Evolutionary conservation across 35 echinoderm and acorn worm species (phyloP).

Genomic region (Ophioderma brevispina): DNA sequence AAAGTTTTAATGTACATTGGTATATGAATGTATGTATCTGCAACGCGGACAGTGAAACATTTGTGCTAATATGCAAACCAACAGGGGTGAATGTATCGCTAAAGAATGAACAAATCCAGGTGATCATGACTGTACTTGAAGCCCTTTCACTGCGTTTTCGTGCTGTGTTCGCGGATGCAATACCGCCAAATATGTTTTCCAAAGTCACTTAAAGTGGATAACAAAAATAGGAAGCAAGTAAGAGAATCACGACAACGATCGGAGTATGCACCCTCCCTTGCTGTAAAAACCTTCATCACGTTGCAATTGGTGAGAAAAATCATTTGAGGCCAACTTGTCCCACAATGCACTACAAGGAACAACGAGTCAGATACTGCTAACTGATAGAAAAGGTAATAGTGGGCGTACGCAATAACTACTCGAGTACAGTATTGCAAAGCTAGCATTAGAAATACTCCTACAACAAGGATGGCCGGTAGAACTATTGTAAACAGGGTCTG

Average conservation of each 20-base stretch:
- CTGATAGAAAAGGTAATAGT: slow-evolving; percentile 84
- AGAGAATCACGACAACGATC: slow-evolving; percentile 48
- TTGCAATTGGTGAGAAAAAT: slow-evolving; percentile 14
- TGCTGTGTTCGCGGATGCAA: slow-evolving; percentile 1
- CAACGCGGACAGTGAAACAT: slow-evolving; percentile 41
- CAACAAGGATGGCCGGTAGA: not conserved
- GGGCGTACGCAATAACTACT: slow-evolving; percentile 80
- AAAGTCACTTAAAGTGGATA: slow-evolving; percentile 65
- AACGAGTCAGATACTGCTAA: slow-evolving; percentile 77
- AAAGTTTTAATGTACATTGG: not conserved
- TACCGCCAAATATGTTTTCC: slow-evolving; percentile 58
- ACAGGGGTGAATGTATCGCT: not conserved
- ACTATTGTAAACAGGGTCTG: not conserved
- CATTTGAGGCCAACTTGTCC: slow-evolving; percentile 33
- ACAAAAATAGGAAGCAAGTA: slow-evolving; percentile 61
- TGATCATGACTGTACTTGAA: slow-evolving; percentile 1
- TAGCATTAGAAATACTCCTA: not conserved
- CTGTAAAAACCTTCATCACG: slow-evolving; percentile 33
- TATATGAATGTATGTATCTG: not conserved
- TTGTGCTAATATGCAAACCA: not conserved
- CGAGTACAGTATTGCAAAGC: slow-evolving; percentile 13
- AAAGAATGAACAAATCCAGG: slow-evolving; percentile 27
- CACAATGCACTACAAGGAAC: slow-evolving; percentile 56
- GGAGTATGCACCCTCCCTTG: slow-evolving; percentile 13
- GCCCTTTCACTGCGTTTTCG: slow-evolving; percentile 30